Conservation (phyloP, 2,113 vertebrate genomes). For the Empidonax traillii region DNA sequence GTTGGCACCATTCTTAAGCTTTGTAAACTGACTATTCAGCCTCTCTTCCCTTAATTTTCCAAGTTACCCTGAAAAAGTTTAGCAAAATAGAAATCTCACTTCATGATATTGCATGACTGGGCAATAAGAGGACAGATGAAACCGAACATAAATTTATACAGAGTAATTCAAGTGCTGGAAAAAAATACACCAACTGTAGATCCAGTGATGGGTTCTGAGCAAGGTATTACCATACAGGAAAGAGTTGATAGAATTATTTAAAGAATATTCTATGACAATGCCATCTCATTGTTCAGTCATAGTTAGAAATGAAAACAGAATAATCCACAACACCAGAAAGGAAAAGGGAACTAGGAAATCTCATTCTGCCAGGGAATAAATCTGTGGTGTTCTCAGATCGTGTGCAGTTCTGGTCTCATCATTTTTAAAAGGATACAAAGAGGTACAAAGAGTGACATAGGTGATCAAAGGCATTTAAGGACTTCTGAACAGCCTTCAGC, state of each 20-base stretch:
- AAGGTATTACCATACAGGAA: background rate
- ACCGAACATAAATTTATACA: background rate
- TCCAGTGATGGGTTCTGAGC: background rate
- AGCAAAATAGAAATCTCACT: background rate
- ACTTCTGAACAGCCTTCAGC: background rate
- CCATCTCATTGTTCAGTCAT: background rate
- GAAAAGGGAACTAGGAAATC: background rate
- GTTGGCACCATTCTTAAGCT: background rate
- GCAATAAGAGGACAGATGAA: background rate
- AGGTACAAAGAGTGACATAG: background rate
- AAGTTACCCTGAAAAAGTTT: background rate
- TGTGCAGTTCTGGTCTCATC: background rate
- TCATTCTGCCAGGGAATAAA: background rate
- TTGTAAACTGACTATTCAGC: background rate
- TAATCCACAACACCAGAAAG: background rate
- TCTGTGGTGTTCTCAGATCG: background rate
- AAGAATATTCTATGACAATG: background rate
- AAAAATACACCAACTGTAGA: background rate
- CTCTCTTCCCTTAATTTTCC: background rate
- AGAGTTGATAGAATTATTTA: background rate
- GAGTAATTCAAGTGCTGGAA: background rate
- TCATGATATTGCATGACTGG: background rate
- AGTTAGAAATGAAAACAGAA: slow-evolving; percentile 2
- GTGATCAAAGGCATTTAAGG: slow-evolving; percentile 9
- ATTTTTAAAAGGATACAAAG: background rate